Conservation (phyloP, 64 coral and sea anemone genomes). For the Montipora efflorescens region DNA sequence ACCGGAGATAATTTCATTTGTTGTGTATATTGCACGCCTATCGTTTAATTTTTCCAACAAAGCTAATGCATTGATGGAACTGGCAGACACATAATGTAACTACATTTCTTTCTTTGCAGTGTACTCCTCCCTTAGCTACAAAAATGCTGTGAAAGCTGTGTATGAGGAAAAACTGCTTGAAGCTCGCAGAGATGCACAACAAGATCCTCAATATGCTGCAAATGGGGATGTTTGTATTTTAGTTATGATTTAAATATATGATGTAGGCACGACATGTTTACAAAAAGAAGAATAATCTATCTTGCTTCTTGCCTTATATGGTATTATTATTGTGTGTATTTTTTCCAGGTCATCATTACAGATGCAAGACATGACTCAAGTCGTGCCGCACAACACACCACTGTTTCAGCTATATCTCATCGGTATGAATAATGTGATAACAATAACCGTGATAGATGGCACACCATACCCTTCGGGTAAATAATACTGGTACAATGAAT, state of each 20-base stretch:
- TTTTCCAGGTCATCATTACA: conserved; percentile 25
- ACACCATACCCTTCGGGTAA: background rate
- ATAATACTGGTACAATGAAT: no score
- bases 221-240: conserved; percentile 27
- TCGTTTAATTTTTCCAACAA: background rate
- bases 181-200: conserved; percentile 31
- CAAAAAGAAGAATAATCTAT: background rate
- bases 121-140: background rate
- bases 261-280: background rate
- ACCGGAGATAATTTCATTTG: no score
- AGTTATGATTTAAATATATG: background rate
- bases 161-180: conserved; percentile 22
- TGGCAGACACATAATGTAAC: no score
- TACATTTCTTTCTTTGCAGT: background rate
- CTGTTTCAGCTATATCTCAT: conserved; percentile 45
- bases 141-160: background rate
- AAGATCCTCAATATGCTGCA: conserved; percentile 11
- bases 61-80: no score
- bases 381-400: conserved; percentile 32
- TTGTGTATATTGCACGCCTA: background rate
- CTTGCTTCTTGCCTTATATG: background rate
- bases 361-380: conserved; percentile 58
- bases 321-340: background rate
- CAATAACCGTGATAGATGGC: background rate
- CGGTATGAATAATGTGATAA: background rate